phyloP scores from a whole-genome alignment of 2,888 invertebrate genomes.

The Helleia helle region DNA sequence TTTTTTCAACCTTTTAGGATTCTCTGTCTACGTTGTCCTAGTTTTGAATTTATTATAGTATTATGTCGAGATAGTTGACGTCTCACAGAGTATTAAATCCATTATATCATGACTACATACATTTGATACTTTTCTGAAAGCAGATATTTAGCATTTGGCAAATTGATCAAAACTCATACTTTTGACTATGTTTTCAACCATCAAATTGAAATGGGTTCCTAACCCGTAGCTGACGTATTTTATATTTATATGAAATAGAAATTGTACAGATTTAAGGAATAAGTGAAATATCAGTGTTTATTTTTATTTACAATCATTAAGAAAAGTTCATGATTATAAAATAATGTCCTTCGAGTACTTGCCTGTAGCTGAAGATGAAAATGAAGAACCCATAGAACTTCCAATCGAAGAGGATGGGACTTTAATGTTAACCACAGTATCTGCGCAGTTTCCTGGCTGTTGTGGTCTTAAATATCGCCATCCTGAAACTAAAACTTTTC shows the following conservation, averaged over 20 bases:
- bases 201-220: conserved; percentile 70
- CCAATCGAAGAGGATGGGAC: conserved; percentile 97
- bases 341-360: conserved; percentile 79
- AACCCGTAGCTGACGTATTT: conserved; percentile 73
- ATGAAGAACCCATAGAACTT: conserved; percentile 97
- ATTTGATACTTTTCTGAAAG: conserved; percentile 39
- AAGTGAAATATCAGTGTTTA: conserved; percentile 62
- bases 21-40: too few species aligned
- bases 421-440: conserved; percentile 91
- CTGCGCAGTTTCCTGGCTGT: conserved; percentile 96
- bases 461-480: conserved; percentile 98
- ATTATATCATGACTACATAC: conserved; percentile 31
- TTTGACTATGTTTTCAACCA: conserved; percentile 64
- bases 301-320: conserved; percentile 52
- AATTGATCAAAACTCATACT: conserved; percentile 35
- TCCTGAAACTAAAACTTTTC: conserved; percentile 90
- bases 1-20: too few species aligned
- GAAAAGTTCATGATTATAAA: conserved; percentile 65
- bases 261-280: conserved; percentile 67
- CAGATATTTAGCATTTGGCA: conserved; percentile 23
- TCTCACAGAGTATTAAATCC: too few species aligned
- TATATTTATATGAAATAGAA: conserved; percentile 64
- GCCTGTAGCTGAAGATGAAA: conserved; percentile 97
- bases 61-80: too few species aligned
- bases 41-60: too few species aligned